phyloP scores from a whole-genome alignment of 2,888 invertebrate species.

The Sarcophaga subvicina region DNA sequence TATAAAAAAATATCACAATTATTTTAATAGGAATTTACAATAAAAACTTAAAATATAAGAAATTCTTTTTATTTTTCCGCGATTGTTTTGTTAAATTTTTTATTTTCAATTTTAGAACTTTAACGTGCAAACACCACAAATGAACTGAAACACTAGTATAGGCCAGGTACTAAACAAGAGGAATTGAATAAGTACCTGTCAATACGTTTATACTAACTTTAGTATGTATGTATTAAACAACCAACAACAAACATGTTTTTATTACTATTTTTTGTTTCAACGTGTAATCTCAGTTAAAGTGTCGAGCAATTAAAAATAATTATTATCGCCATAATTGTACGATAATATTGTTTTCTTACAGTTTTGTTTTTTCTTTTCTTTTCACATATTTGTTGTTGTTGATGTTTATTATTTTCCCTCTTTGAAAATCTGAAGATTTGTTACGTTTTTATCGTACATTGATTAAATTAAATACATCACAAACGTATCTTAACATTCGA shows the following conservation, averaged over 20 bases:
- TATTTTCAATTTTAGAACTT: slow-evolving; percentile 25
- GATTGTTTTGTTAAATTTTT: neutral
- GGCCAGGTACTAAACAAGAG: neutral
- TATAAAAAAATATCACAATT: neutral
- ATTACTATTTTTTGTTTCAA: neutral
- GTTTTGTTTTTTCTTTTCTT: neutral
- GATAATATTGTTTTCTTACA: slow-evolving; percentile 13
- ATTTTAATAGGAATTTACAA: neutral
- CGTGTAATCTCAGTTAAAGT: slow-evolving; percentile 53
- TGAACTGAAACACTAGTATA: slow-evolving; percentile 23
- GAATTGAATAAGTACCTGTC: slow-evolving; percentile 25
- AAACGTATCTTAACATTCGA: too few species aligned
- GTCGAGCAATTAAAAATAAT: slow-evolving; percentile 54
- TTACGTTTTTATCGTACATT: neutral
- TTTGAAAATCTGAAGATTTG: slow-evolving; percentile 7
- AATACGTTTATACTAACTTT: slow-evolving; percentile 30
- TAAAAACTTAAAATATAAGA: too few species aligned
- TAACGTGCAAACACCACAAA: slow-evolving; percentile 6
- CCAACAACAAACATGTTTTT: neutral
- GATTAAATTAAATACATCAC: too few species aligned
- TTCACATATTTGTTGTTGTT: neutral
- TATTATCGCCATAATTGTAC: slow-evolving; percentile 50
- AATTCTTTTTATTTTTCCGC: neutral
- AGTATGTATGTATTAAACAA: slow-evolving; percentile 4
- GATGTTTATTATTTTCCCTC: neutral